These are phyloP conservation scores for Nemurella pictetii DNA, from an alignment of 2,888 invertebrate genomes.

Conservation along the genomic window DNA sequence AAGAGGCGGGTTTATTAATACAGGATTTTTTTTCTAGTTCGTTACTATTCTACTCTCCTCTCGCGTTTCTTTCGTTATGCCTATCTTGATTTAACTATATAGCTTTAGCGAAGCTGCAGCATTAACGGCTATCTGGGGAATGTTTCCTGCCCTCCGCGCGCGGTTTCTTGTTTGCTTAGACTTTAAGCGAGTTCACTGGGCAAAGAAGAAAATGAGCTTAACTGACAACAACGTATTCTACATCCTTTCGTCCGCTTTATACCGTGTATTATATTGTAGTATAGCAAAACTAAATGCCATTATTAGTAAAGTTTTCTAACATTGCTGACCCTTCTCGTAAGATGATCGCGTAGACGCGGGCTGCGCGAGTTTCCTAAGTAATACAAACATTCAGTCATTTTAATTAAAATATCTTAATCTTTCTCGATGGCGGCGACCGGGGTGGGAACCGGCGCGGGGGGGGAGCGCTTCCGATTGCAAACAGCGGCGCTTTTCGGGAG, in stretches of 20 bases:
- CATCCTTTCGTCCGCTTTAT: neutral
- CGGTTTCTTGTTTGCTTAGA: neutral
- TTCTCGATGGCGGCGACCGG: neutral
- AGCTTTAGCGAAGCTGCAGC: neutral
- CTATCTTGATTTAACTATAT: neutral
- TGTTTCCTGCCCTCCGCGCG: neutral
- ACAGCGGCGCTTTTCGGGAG: too few relatives aligned
- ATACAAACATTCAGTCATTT: neutral
- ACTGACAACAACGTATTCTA: neutral
- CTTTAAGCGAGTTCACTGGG: neutral
- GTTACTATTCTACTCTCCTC: neutral
- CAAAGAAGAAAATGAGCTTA: neutral
- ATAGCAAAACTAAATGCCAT: neutral
- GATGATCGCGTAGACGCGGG: neutral
- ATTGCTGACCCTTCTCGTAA: neutral
- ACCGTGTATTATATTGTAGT: neutral
- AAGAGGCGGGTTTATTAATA: neutral
- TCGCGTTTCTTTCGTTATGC: neutral
- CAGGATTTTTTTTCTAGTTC: neutral
- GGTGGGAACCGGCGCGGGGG: neutral
- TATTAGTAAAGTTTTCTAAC: neutral
- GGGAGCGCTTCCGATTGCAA: too few relatives aligned
- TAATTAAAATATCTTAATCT: slow-evolving; percentile 20
- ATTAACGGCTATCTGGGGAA: neutral
- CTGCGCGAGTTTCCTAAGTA: neutral